phyloP scores from a whole-genome alignment of 2,888 invertebrate genomes.

The Gasteruption jaculator region DNA sequence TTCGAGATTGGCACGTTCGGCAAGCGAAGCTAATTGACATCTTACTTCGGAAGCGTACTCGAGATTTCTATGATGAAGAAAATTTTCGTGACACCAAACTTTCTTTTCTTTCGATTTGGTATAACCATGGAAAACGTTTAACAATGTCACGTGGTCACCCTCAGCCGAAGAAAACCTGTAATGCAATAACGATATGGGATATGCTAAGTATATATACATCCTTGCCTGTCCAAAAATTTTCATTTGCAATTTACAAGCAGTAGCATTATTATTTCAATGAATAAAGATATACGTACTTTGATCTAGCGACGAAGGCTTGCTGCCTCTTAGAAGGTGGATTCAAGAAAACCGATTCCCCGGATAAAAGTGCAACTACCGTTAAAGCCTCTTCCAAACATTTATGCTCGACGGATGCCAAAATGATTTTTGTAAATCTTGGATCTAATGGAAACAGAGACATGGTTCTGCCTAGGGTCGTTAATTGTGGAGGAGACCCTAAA shows the following conservation, averaged over 20 bases:
- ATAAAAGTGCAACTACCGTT: slow-evolving; percentile 81
- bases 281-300: slow-evolving; percentile 44
- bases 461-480: slow-evolving; percentile 75
- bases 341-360: slow-evolving; percentile 81
- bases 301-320: slow-evolving; percentile 67
- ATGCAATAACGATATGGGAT: slow-evolving; percentile 13
- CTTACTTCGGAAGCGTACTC: slow-evolving; percentile 76
- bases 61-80: slow-evolving; percentile 77
- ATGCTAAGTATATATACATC: not conserved
- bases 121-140: slow-evolving; percentile 84
- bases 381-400: slow-evolving; percentile 78
- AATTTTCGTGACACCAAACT: slow-evolving; percentile 88
- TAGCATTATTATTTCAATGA: no score
- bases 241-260: no score
- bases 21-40: slow-evolving; percentile 64
- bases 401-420: slow-evolving; percentile 72
- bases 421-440: slow-evolving; percentile 79
- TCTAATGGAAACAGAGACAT: slow-evolving; percentile 92
- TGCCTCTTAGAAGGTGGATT: slow-evolving; percentile 72
- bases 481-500: slow-evolving; percentile 55
- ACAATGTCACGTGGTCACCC: slow-evolving; percentile 88
- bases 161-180: slow-evolving; percentile 76
- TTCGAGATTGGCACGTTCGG: slow-evolving; percentile 44
- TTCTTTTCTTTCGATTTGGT: slow-evolving; percentile 67
- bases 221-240: not conserved